Evolutionary conservation across 2,888 invertebrate genomes (phyloP).

Genomic region (Phaonia tiefii): DNA sequence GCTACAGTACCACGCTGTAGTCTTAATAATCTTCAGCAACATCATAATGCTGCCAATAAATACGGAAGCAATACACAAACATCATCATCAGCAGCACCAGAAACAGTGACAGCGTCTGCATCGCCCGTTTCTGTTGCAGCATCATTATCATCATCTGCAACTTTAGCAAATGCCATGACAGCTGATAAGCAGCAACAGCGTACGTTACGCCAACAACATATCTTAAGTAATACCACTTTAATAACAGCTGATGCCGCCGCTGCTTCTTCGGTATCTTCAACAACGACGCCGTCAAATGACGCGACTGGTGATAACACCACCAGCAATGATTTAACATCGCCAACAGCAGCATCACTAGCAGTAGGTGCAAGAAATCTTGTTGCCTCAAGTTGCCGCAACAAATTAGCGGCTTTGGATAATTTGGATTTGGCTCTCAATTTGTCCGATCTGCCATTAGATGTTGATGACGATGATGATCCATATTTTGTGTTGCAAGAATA

Average conservation of each 20-base stretch:
- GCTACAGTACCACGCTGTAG: conserved; percentile 76
- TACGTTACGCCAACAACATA: conserved; percentile 62
- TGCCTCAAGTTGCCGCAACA: conserved; percentile 44
- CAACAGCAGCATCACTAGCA: conserved; percentile 24
- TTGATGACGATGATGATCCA: conserved; percentile 79
- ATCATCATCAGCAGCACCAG: conserved; percentile 65
- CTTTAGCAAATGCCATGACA: conserved; percentile 70
- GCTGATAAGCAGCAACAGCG: conserved; percentile 72
- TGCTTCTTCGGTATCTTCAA: conserved; percentile 49
- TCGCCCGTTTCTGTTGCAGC: too few species aligned
- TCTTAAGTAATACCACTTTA: conserved; percentile 71
- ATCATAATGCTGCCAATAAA: conserved; percentile 57
- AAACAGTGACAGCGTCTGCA: conserved; percentile 32
- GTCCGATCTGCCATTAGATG: conserved; percentile 71
- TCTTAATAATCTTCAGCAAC: conserved; percentile 59
- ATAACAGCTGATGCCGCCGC: conserved; percentile 53
- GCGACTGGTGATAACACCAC: conserved; percentile 71
- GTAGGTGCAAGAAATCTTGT: neutral
- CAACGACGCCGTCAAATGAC: conserved; percentile 68
- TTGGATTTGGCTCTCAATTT: conserved; percentile 76
- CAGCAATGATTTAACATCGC: conserved; percentile 50
- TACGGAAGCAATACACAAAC: conserved; percentile 69
- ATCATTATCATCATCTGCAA: conserved; percentile 49
- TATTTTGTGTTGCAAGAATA: conserved; percentile 78
- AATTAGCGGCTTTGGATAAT: conserved; percentile 76